Evolutionary conservation across 2,797 vertebrate genomes (phyloP).

Genomic region (Melanotaenia boesemani): DNA sequence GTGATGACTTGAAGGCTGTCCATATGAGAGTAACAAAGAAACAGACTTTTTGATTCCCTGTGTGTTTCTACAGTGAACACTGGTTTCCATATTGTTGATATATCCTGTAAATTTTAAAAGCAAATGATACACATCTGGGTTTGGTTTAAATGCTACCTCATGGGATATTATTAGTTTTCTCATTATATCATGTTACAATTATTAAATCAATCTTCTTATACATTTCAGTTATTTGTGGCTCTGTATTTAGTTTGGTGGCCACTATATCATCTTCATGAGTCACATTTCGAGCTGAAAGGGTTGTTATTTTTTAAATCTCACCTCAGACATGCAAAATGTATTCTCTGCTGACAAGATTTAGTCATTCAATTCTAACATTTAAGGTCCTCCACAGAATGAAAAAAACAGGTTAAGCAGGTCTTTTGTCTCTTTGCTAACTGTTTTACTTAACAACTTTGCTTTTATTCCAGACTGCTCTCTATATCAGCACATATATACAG

Average conservation of each 20-base stretch:
- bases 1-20: not conserved
- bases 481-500: slow-evolving; percentile 1
- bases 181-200: not conserved
- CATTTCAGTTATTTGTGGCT: not conserved
- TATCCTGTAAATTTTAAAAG: not conserved
- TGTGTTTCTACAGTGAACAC: too few species aligned
- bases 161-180: not conserved
- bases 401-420: not conserved
- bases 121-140: too few species aligned
- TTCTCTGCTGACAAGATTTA: not conserved
- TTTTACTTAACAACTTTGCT: not conserved
- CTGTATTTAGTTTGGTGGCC: not conserved
- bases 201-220: not conserved
- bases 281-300: not conserved
- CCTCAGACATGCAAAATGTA: not conserved
- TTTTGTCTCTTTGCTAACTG: not conserved
- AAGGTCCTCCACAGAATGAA: not conserved
- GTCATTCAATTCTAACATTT: not conserved
- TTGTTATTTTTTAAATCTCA: not conserved
- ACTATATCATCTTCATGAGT: not conserved
- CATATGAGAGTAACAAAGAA: not conserved
- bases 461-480: not conserved
- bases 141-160: too few species aligned
- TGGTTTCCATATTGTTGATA: not conserved
- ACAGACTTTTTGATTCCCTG: too few species aligned